Evolutionary conservation across 1,140 invertebrate species (phyloP).

Genomic region (Drosophila micromelanica): DNA sequence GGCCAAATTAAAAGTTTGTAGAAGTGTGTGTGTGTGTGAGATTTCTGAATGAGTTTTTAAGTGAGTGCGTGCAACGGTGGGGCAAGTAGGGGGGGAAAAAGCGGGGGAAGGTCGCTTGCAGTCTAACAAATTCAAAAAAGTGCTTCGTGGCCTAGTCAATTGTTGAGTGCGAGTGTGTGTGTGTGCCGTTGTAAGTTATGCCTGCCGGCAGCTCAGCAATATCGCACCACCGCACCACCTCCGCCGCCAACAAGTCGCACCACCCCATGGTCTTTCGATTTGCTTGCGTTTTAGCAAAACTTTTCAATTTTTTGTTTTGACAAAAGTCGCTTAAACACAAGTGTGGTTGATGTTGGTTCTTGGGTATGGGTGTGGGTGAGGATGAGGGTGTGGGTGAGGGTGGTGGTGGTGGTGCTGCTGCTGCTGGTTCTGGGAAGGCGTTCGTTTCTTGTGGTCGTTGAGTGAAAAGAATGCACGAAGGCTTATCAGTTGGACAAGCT

Average conservation of each 20-base stretch:
- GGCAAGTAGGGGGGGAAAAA: neutral
- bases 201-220: constrained; percentile 6
- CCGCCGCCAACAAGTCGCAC: neutral
- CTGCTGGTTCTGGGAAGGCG: neutral
- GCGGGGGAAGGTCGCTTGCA: neutral
- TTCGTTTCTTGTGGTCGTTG: constrained; percentile 19
- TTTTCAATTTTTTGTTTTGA: constrained; percentile 15
- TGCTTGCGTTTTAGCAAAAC: constrained; percentile 68
- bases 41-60: constrained; percentile 51
- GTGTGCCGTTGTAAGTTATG: constrained; percentile 14
- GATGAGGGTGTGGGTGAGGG: too few relatives aligned
- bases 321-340: too few relatives aligned
- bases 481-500: constrained; percentile 80
- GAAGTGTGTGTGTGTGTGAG: neutral
- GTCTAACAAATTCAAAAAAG: constrained; percentile 38
- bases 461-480: constrained; percentile 76
- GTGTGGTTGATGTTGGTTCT: neutral
- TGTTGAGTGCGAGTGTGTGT: constrained; percentile 31
- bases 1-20: constrained; percentile 76
- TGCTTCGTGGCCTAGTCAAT: constrained; percentile 43
- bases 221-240: neutral
- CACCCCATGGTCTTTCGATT: constrained; percentile 58
- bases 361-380: too few relatives aligned
- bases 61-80: neutral
- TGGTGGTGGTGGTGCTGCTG: neutral